Base-by-base conservation (phyloP, 2,797 vertebrate species). In the Buphagus erythrorhynchus region DNA sequence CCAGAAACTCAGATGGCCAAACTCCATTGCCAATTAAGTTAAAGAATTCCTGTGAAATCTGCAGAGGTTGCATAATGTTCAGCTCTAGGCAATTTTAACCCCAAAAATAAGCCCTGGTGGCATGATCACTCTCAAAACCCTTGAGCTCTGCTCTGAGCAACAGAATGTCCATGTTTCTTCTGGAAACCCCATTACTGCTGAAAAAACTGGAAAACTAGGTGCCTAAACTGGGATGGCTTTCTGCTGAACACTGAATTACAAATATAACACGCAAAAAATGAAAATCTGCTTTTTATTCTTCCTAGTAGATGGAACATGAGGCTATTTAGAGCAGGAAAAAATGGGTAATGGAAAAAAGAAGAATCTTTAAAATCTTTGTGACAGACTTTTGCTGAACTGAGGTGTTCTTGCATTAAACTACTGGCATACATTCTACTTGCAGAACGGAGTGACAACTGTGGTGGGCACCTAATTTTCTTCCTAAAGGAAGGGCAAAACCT, bases 11-110 rank as follows among this genome's bases (percentile, higher is more conserved):
- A 77, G 58, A 79, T 55, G 35, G 45, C 9, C 76, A 73, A 78
- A 66, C 36, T 76, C 42, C 26, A 36, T 11, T 3, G 4, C 20
- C n/a, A 85, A 79, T 85, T 71, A 79, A 59, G 73, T 54, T 57
- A 62, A 76, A 79, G 20, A 77, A 89, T 83, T 93, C 42, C 9
- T 67, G 16, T 85, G 35, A 92, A 87, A 73, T 87, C 42, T 92
- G 54, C 67, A 89, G 81, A 63, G 38, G 35, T 20, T 85, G 57
- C 49, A 77, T 35, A 85, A 82, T 29, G 19, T 36, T 91, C n/a
- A 73, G 46, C 22, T 88, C 49, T 5, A 48, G 48, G 59, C 55
- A 86, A 82, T 87, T 85, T 92, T 85, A 90, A 42, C 55, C 31
- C 46, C 11, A 2, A 87, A 81, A 94, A 91, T 46, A 86, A 79